phyloP scores from a whole-genome alignment of 2,113 vertebrate genomes.

The Alces alces region DNA sequence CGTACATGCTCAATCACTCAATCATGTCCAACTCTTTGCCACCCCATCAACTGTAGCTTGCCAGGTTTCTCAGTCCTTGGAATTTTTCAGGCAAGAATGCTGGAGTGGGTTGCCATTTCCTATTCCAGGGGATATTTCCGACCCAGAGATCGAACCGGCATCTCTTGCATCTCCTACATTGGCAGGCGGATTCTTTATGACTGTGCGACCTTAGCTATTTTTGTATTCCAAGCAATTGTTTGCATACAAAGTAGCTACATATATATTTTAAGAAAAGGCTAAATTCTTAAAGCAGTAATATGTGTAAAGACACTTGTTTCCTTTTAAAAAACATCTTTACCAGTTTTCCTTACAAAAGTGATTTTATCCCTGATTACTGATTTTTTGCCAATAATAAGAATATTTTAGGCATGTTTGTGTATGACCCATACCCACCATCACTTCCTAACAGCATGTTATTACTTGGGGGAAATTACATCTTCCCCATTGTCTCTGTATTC shows the following conservation, averaged over 20 bases:
- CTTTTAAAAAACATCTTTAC: not conserved
- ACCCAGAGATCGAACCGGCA: not conserved
- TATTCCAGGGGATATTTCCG: not conserved
- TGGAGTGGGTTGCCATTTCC: not conserved
- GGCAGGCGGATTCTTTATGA: not conserved
- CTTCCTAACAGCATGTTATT: not conserved
- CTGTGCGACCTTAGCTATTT: not conserved
- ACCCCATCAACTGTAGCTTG: not conserved
- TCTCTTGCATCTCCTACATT: not conserved
- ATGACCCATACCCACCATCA: not conserved
- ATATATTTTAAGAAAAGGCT: not conserved
- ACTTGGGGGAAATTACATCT: not conserved
- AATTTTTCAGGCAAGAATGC: not conserved
- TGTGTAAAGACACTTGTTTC: not conserved
- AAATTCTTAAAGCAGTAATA: not conserved
- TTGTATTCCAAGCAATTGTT: not conserved
- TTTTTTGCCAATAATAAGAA: not conserved
- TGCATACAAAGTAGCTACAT: not conserved
- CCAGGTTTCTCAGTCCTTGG: not conserved
- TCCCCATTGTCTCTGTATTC: not conserved
- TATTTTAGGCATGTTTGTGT: not conserved
- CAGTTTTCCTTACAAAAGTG: not conserved
- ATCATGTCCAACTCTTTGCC: not conserved
- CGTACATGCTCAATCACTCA: not conserved
- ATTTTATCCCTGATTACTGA: not conserved